Percentiles rank a stretch among this genome's conserved stretches.
phyloP scores from a whole-genome alignment of 2,888 invertebrate species.

The Oscheius sp. region DNA sequence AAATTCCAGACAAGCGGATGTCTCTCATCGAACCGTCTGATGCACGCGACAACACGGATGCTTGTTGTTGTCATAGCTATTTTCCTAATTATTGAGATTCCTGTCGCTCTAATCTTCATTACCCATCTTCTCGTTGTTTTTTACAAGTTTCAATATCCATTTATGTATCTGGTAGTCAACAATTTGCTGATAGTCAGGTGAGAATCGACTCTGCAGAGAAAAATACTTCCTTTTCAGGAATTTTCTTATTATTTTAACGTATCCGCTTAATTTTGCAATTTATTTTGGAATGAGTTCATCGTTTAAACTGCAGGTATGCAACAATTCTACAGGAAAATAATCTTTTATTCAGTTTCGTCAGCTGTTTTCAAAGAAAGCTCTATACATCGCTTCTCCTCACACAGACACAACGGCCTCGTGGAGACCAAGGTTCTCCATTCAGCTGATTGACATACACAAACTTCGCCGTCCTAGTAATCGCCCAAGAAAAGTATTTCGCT shows the following conservation, averaged over 20 bases:
- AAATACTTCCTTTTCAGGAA: slow-evolving; percentile 80
- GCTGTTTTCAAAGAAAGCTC: slow-evolving; percentile 32
- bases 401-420: slow-evolving; percentile 20
- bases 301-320: slow-evolving; percentile 78
- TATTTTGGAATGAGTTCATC: slow-evolving; percentile 94
- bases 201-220: neutral
- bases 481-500: slow-evolving; percentile 16
- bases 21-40: slow-evolving; percentile 38
- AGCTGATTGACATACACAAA: slow-evolving; percentile 46
- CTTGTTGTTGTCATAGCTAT: slow-evolving; percentile 75
- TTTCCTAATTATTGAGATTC: slow-evolving; percentile 76
- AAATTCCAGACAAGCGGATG: slow-evolving; percentile 29
- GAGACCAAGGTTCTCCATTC: slow-evolving; percentile 45
- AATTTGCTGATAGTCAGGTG: slow-evolving; percentile 81
- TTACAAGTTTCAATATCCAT: slow-evolving; percentile 79
- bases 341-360: slow-evolving; percentile 35
- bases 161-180: slow-evolving; percentile 81
- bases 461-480: slow-evolving; percentile 33
- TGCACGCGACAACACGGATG: slow-evolving; percentile 73
- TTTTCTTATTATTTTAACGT: slow-evolving; percentile 88
- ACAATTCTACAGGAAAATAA: neutral
- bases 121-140: slow-evolving; percentile 76
- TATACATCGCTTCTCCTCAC: slow-evolving; percentile 38
- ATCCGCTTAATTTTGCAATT: slow-evolving; percentile 89
- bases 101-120: slow-evolving; percentile 68